These are phyloP conservation scores for Caenorhabditis tropicalis DNA, from an alignment of 1,140 invertebrate species.

Conservation along the genomic window DNA sequence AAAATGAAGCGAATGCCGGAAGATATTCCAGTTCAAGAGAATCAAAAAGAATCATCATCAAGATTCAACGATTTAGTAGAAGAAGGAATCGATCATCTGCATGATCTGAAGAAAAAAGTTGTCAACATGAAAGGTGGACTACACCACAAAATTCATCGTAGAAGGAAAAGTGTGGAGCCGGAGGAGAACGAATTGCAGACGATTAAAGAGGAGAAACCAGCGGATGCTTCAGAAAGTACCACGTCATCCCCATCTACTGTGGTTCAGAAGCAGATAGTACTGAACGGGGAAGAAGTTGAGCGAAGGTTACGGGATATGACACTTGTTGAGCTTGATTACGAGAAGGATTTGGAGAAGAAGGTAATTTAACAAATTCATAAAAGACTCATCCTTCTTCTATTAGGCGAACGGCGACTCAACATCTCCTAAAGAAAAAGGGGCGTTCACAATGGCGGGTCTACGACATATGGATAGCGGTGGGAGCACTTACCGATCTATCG, in stretches of 20 bases:
- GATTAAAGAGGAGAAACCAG: conserved; percentile 33
- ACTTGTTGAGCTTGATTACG: neutral
- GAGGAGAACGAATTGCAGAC: conserved; percentile 41
- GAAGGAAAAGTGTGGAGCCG: conserved; percentile 45
- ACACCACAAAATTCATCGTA: conserved; percentile 13
- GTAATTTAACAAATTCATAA: too few species aligned
- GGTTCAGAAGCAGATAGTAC: neutral
- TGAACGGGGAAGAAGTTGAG: conserved; percentile 19
- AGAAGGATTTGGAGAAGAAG: conserved; percentile 13
- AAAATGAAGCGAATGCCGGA: conserved; percentile 57
- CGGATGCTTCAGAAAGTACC: neutral
- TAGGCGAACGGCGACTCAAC: neutral
- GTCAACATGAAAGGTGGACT: neutral
- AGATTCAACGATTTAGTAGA: conserved; percentile 48
- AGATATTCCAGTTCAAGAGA: conserved; percentile 55
- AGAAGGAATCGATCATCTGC: conserved; percentile 47
- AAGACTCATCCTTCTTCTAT: neutral
- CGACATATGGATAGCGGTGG: conserved; percentile 54
- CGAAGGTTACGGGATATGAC: neutral
- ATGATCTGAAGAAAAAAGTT: conserved; percentile 45
- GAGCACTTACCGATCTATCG: conserved; percentile 43
- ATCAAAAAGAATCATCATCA: conserved; percentile 47
- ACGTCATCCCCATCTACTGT: neutral
- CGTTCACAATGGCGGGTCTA: conserved; percentile 47
- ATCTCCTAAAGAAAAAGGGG: conserved; percentile 34